Percentiles rank a stretch among this genome's conserved stretches.
Conservation (phyloP, 2,888 invertebrate species). For the Papilio gigon region DNA sequence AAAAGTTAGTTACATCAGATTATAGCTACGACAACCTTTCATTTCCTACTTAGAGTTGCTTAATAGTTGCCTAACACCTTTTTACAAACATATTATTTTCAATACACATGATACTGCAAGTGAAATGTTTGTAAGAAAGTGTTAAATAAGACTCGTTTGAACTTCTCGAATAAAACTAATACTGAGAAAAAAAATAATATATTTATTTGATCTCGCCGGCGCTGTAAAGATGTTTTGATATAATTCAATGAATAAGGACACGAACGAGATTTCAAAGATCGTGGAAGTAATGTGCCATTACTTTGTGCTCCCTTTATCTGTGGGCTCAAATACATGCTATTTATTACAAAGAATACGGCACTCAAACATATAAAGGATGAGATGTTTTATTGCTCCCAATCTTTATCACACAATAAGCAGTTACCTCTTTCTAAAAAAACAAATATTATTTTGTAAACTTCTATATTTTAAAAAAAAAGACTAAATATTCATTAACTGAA, state of each 20-base stretch:
- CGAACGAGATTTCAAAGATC: conserved; percentile 36
- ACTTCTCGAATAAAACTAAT: background rate
- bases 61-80: too few relatives aligned
- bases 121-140: background rate
- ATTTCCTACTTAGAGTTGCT: too few relatives aligned
- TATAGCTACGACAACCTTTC: too few relatives aligned
- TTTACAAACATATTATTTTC: too few relatives aligned
- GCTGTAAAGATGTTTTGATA: conserved; percentile 20
- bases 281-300: conserved; percentile 40
- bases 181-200: conserved; percentile 1
- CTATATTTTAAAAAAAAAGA: background rate
- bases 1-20: background rate
- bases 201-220: conserved; percentile 5
- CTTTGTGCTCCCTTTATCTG: conserved; percentile 36
- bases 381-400: conserved; percentile 33
- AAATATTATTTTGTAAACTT: conserved; percentile 1
- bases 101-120: too few relatives aligned
- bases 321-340: conserved; percentile 39
- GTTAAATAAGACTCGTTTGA: background rate
- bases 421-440: background rate
- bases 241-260: conserved; percentile 36
- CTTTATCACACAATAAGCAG: conserved; percentile 24
- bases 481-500: background rate
- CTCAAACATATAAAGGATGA: conserved; percentile 38
- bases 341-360: conserved; percentile 37